These are phyloP conservation scores for Caenorhabditis sp. DNA, from an alignment of 2,888 invertebrate species.

Conservation along the genomic window DNA sequence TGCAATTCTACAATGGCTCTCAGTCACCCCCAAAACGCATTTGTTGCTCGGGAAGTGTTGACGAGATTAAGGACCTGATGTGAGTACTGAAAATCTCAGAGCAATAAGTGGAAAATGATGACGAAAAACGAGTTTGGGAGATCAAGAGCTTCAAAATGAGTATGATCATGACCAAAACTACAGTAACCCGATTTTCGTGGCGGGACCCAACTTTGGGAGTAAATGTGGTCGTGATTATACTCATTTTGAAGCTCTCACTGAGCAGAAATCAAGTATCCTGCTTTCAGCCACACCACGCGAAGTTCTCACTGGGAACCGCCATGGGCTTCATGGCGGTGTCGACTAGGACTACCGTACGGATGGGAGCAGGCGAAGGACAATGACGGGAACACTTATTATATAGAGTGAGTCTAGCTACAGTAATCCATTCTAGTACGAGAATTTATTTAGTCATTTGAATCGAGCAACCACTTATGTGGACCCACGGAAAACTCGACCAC, in stretches of 20 bases:
- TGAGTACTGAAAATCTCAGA: constrained; percentile 21
- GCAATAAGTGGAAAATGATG: not conserved
- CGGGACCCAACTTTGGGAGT: not conserved
- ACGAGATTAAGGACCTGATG: constrained; percentile 72
- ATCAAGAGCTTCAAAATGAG: not conserved
- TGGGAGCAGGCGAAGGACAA: constrained; percentile 93
- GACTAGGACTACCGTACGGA: constrained; percentile 89
- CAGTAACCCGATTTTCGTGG: constrained; percentile 12
- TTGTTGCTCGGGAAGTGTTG: constrained; percentile 70
- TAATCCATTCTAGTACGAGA: not conserved
- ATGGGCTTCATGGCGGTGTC: constrained; percentile 89
- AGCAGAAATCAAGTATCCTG: not conserved
- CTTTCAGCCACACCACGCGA: constrained; percentile 75
- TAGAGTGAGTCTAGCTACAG: constrained; percentile 89
- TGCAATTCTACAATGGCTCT: constrained; percentile 62
- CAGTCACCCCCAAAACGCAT: constrained; percentile 61
- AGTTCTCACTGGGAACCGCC: constrained; percentile 89
- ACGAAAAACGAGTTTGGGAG: not conserved
- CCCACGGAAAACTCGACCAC: constrained; percentile 86
- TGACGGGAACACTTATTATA: constrained; percentile 91
- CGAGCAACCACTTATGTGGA: constrained; percentile 95
- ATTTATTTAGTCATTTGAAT: constrained; percentile 86
- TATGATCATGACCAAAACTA: constrained; percentile 11
- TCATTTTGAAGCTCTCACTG: not conserved
- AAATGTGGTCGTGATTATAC: constrained; percentile 1